These are phyloP conservation scores for Rhegmatorhina hoffmannsi DNA, from an alignment of 2,113 vertebrate species.

Conservation along the genomic window DNA sequence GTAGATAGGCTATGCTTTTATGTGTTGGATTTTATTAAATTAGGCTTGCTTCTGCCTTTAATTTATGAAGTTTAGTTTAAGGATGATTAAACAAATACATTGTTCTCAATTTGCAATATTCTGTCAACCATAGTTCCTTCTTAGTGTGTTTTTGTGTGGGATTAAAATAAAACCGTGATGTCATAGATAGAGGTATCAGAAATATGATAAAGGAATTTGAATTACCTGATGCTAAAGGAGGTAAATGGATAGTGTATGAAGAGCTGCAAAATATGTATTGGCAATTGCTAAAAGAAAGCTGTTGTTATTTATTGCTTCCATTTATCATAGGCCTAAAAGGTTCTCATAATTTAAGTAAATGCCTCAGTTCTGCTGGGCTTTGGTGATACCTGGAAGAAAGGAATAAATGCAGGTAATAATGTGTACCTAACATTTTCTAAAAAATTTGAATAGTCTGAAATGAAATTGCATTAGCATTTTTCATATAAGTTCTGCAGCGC, in stretches of 20 bases:
- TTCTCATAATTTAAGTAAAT: slow-evolving; percentile 30
- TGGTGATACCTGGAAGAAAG: not conserved
- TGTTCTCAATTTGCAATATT: not conserved
- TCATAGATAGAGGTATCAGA: slow-evolving; percentile 1
- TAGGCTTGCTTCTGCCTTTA: not conserved
- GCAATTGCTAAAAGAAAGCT: slow-evolving; percentile 26
- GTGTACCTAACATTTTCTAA: not conserved
- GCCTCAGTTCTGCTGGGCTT: not conserved
- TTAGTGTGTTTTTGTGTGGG: not conserved
- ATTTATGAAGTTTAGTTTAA: not conserved
- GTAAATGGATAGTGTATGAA: not conserved
- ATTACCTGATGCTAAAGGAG: slow-evolving; percentile 6
- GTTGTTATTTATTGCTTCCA: slow-evolving; percentile 30
- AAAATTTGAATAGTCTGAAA: slow-evolving; percentile 18
- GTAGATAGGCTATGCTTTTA: not conserved
- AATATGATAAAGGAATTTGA: slow-evolving; percentile 9
- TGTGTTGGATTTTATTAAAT: not conserved
- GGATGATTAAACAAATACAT: not conserved
- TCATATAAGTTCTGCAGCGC: slow-evolving; percentile 6
- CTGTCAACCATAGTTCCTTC: not conserved
- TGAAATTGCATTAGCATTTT: slow-evolving; percentile 22
- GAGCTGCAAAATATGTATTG: not conserved
- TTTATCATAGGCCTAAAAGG: slow-evolving; percentile 12
- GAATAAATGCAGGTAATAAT: not conserved
- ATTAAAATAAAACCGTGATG: not conserved